Base-by-base conservation (phyloP, 2,888 invertebrate genomes). In the Notodonta ziczac region DNA sequence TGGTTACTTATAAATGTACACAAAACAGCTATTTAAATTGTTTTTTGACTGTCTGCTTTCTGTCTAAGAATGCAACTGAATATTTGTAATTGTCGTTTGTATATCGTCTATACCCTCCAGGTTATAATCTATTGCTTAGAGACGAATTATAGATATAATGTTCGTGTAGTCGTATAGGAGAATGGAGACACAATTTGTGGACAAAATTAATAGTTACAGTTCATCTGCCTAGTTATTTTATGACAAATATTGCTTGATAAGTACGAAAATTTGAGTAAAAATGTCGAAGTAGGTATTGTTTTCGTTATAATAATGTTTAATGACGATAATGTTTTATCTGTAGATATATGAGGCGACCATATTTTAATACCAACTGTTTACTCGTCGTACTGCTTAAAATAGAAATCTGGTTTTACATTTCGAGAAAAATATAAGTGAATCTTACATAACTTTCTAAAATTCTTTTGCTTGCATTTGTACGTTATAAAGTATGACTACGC, bases 401-500 rank as follows among this genome's bases (percentile, higher is more conserved):
- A 52, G 52, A 52, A 52, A 52, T 52, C 32, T 52, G 10, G 32
- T 32, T 52, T 52, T 32, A 32, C 13, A 52, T 52, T 52, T 32
- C 32, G 32, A 64, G 61, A 56, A 62, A 68, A 73, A 73, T 62
- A 76, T 69, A 61, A 76, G 67, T 65, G 66, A 67, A 62, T 75
- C 74, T 75, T 75, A 76, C 72, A 61, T 75, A 75, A 75, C 76
- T 76, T 75, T 76, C 72, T 68, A 73, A 76, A 73, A 70, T 70
- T 73, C 61, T 72, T 68, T 61, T 62, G 66, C 62, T 61, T 62
- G 65, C 62, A 58, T 65, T 73, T 63, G 14, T 63, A 67, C 63
- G 68, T 73, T 63, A 76, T 61, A 64, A n/a, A 58, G 65, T 72
- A 76, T 76, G 72, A 75, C 70, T 68, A 59, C 61, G 72, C 74